These are phyloP conservation scores for Aldrovandia affinis DNA, from an alignment of 2,797 vertebrate species.

Conservation along the genomic window DNA sequence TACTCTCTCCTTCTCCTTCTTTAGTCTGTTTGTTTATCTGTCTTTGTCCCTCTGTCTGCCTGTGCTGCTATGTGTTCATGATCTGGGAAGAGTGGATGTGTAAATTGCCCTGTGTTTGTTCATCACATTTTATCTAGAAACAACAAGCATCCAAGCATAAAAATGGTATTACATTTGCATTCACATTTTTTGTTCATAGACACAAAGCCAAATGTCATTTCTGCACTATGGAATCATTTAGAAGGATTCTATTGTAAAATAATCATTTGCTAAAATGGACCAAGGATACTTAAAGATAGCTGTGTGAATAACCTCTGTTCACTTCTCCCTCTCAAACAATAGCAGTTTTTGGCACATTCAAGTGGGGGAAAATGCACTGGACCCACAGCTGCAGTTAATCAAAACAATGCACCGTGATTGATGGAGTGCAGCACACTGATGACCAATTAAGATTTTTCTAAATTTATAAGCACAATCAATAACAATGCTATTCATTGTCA, in stretches of 20 bases:
- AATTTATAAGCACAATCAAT: slow-evolving; percentile 61
- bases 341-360: slow-evolving; percentile 59
- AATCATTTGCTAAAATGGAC: background rate
- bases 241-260: background rate
- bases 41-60: slow-evolving; percentile 21
- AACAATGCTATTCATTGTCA: slow-evolving; percentile 68
- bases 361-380: slow-evolving; percentile 58
- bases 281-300: background rate
- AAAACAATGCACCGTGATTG: slow-evolving; percentile 71
- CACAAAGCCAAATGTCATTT: background rate
- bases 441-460: slow-evolving; percentile 65
- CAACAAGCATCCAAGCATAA: background rate
- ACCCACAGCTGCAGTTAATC: slow-evolving; percentile 70
- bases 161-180: background rate
- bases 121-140: background rate
- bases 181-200: background rate
- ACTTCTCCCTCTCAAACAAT: slow-evolving; percentile 25
- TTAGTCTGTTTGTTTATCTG: slow-evolving; percentile 2
- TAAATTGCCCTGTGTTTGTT: background rate
- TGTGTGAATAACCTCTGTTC: background rate
- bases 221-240: background rate
- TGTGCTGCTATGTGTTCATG: background rate
- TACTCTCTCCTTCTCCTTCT: background rate
- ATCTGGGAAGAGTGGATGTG: background rate
- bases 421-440: slow-evolving; percentile 65